Evolutionary conservation across 2,113 vertebrate genomes (phyloP).

Genomic region (Elephantulus edwardii): DNA sequence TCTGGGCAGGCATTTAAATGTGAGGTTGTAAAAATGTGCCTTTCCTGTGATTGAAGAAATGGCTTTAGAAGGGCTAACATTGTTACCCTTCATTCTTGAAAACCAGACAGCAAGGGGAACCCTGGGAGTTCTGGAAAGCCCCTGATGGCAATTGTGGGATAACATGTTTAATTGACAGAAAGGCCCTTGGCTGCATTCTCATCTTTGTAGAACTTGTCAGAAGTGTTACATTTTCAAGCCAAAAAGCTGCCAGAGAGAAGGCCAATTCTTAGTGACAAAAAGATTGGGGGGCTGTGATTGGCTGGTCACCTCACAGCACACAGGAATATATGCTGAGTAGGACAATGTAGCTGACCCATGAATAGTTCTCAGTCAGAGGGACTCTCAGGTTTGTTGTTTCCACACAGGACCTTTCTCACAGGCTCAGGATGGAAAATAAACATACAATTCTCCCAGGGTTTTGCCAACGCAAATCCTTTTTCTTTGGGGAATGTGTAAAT

Average conservation of each 20-base stretch:
- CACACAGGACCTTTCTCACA: conserved; percentile 29
- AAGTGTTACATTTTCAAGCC: conserved; percentile 75
- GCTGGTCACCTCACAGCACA: conserved; percentile 61
- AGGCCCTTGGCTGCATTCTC: conserved; percentile 75
- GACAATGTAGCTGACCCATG: conserved; percentile 44
- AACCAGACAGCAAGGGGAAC: conserved; percentile 73
- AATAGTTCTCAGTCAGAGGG: not conserved
- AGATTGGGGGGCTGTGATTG: conserved; percentile 73
- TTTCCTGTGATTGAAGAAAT: conserved; percentile 43
- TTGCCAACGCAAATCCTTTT: conserved; percentile 6
- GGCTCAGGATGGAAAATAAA: not conserved
- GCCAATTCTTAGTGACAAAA: conserved; percentile 78
- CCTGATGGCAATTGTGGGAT: conserved; percentile 75
- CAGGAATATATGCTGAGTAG: conserved; percentile 60
- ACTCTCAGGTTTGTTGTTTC: conserved; percentile 29
- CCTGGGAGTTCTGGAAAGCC: conserved; percentile 67
- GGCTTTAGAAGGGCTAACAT: conserved; percentile 54
- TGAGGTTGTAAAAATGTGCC: not conserved
- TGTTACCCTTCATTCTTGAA: conserved; percentile 63
- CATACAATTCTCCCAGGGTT: not conserved
- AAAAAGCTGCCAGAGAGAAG: conserved; percentile 81
- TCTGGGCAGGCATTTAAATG: not conserved
- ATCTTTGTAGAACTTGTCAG: conserved; percentile 80
- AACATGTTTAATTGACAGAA: conserved; percentile 82
- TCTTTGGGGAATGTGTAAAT: not conserved